Conservation (phyloP, 2,888 invertebrate species). For the Megalurothrips usitatus region DNA sequence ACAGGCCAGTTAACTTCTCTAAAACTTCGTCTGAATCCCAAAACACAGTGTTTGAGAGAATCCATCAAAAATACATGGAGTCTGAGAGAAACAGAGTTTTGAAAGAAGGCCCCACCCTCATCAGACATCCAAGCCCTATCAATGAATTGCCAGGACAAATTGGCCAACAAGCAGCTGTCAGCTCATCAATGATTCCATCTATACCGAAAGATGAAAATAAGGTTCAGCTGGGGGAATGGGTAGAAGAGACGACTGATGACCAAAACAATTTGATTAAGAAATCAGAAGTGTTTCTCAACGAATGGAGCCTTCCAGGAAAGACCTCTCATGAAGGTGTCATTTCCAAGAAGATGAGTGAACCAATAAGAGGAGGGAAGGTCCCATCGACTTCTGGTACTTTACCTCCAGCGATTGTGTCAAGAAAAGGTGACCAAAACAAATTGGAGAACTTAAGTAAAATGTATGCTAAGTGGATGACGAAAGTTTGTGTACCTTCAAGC, state of each 20-base stretch:
- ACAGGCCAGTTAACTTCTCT: not conserved
- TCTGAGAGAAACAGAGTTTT: slow-evolving; percentile 32
- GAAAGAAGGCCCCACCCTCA: not conserved
- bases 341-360: too few relatives aligned
- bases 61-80: slow-evolving; percentile 33
- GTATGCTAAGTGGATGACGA: slow-evolving; percentile 15
- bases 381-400: not conserved
- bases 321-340: not conserved
- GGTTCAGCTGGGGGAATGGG: not conserved
- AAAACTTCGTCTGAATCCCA: not conserved
- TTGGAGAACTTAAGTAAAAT: not conserved
- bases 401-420: not conserved
- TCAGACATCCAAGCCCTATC: not conserved
- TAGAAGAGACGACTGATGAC: not conserved
- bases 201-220: not conserved
- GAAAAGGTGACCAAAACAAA: not conserved
- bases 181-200: not conserved
- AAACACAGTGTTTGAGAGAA: slow-evolving; percentile 32
- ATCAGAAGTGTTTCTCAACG: not conserved
- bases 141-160: not conserved
- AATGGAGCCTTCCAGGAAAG: not conserved
- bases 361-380: too few relatives aligned
- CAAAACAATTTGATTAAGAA: not conserved
- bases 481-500: not conserved
- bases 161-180: not conserved